Conservation (phyloP, 1,140 invertebrate species). For the Oscheius sp. region DNA sequence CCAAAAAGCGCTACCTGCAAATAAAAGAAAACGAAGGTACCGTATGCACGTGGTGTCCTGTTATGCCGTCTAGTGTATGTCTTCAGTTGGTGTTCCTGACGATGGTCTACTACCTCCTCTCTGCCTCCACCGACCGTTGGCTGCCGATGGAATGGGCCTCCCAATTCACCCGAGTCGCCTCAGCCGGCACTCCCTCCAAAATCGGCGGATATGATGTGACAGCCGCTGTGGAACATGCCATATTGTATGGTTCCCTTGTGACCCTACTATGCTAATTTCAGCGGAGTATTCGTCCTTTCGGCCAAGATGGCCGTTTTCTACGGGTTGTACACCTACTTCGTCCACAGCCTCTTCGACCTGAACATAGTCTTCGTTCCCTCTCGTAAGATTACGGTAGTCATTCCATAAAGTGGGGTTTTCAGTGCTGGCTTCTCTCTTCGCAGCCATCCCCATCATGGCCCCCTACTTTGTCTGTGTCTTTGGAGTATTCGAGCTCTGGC, state of each 20-base stretch:
- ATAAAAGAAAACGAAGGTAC: too few species aligned
- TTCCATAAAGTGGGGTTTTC: constrained; percentile 23
- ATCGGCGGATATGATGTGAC: constrained; percentile 35
- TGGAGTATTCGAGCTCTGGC: constrained; percentile 87
- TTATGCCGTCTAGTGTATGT: constrained; percentile 8
- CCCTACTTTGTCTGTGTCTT: constrained; percentile 89
- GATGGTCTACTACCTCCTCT: constrained; percentile 88
- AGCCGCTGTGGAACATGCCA: constrained; percentile 54
- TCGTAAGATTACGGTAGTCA: constrained; percentile 65
- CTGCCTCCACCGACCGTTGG: constrained; percentile 73
- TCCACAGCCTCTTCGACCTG: constrained; percentile 88
- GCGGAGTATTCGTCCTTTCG: constrained; percentile 83
- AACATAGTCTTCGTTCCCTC: constrained; percentile 91
- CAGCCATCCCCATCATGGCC: constrained; percentile 87
- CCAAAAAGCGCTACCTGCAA: too few species aligned
- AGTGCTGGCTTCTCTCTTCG: constrained; percentile 84
- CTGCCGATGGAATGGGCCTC: constrained; percentile 51
- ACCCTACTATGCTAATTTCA: constrained; percentile 48
- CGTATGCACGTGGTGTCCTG: background rate
- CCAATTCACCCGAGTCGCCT: constrained; percentile 35
- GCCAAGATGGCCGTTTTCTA: constrained; percentile 96
- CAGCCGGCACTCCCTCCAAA: background rate
- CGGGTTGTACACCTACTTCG: constrained; percentile 94
- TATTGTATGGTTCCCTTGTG: constrained; percentile 42
- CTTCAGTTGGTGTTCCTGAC: constrained; percentile 88